Percentiles rank a stretch among this genome's conserved stretches.
phyloP scores from a whole-genome alignment of 35 echinoderm and acorn worm genomes.

The Anneissia japonica region DNA sequence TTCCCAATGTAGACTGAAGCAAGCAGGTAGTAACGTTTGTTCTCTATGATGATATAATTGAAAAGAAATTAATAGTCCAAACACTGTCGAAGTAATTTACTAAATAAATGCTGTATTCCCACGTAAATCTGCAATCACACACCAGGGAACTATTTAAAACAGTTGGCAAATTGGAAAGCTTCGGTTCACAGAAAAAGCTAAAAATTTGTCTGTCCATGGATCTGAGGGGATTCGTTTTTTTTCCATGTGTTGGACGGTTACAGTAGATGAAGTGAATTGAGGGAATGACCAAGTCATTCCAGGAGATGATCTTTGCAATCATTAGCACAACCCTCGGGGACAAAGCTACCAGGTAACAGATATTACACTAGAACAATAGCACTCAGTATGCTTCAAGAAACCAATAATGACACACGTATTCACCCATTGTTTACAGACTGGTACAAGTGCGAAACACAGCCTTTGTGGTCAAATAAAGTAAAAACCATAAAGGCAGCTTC shows the following conservation, averaged over 20 bases:
- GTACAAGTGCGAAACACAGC: neutral
- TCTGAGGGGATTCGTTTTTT: neutral
- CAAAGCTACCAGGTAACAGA: neutral
- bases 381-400: neutral
- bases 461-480: slow-evolving; percentile 1
- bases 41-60: neutral
- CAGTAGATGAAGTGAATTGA: too few species aligned
- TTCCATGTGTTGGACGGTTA: neutral
- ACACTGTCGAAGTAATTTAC: neutral
- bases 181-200: slow-evolving; percentile 1
- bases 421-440: neutral
- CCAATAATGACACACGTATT: neutral
- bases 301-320: neutral
- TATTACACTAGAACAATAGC: neutral
- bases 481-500: neutral
- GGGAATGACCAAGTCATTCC: neutral
- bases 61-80: neutral
- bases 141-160: neutral
- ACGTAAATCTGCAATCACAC: neutral
- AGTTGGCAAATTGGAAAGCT: neutral
- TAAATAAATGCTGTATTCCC: neutral
- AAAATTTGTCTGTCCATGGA: neutral
- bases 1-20: neutral
- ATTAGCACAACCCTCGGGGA: neutral
- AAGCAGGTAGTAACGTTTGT: neutral